Evolutionary conservation across 1,140 invertebrate species (phyloP), one percentile per base, ranked within the genome.

Genomic region (Epicauta chinensis): DNA sequence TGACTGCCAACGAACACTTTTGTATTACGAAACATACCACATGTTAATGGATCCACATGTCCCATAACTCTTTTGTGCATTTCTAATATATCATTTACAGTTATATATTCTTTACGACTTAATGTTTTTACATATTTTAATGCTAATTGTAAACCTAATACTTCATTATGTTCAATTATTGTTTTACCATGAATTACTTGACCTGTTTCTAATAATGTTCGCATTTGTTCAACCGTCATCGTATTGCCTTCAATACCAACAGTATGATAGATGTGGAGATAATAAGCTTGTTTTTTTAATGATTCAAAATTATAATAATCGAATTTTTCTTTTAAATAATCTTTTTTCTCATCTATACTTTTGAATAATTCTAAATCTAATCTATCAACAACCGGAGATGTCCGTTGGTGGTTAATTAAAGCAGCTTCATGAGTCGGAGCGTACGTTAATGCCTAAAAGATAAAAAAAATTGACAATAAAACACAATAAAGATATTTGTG

Each of bases 231-330:
- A n/a, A 98, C 74, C 17, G 91, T 89, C 84, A 98, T 90, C 1
- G 94, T 97, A 64, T 98, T 98, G 2, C 96, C 96, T 76, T 98
- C 95, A 55, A 98, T 96, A 29, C 90, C 95, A 46, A 95, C 41
- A 44, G 93, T 97, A 65, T 98, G 95, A 73, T 97, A 97, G 50
- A 98, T 93, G 70, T 98, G 92, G 65, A 92, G 84, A 67, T 93
- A 96, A 71, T 96, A 97, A 11, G 90, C 89, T 71, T 97, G 92
- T 65, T 91, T 90, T 66, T 96, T 98, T 1, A 91, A 85, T 58
- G 91, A 78, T 53, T 88, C 77, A 45, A 97, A 74, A 9, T 89
- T 86, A 2, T 82, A 75, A 31, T 81, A 79, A 55, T 90, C 84
- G 37, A 93, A 89, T 57, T 94, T 87, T 12, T 81, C 80, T 14